A percentile compares a stretch with the other conserved stretches of the same genome.
Evolutionary conservation across 2,113 vertebrate genomes (phyloP).

Genomic region (Silurus meridionalis): DNA sequence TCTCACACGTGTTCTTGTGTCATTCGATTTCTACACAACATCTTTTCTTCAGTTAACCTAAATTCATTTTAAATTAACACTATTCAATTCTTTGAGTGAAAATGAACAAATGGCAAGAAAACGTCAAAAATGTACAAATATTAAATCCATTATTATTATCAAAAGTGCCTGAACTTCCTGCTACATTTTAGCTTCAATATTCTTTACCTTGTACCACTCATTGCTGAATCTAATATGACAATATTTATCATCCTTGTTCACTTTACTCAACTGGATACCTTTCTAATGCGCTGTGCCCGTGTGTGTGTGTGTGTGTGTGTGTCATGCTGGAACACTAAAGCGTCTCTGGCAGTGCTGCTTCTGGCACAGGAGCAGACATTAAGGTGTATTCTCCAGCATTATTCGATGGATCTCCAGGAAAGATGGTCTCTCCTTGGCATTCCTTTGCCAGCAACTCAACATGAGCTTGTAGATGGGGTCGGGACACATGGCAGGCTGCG

Average conservation of each 20-base stretch:
- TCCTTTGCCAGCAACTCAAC: conserved; percentile 95
- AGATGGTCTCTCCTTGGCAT: conserved; percentile 88
- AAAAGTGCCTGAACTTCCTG: conserved; percentile 71
- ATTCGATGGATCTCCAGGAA: conserved; percentile 89
- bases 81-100: conserved; percentile 5
- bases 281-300: not conserved
- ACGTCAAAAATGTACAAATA: conserved; percentile 30
- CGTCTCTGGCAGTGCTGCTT: conserved; percentile 53
- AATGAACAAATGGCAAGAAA: not conserved
- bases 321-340: conserved; percentile 51
- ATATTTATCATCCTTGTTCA: conserved; percentile 14
- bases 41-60: not conserved
- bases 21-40: conserved; percentile 10
- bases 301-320: conserved; percentile 32
- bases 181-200: conserved; percentile 66
- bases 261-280: conserved; percentile 21
- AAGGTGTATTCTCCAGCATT: conserved; percentile 78
- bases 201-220: conserved; percentile 27
- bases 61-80: not conserved
- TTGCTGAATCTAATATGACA: conserved; percentile 1
- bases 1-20: conserved; percentile 28
- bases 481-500: conserved; percentile 88
- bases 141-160: conserved; percentile 37
- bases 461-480: conserved; percentile 94
- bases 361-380: conserved; percentile 42